Evolutionary conservation across 2,113 vertebrate genomes (phyloP).

Genomic region (Stercorarius parasiticus): DNA sequence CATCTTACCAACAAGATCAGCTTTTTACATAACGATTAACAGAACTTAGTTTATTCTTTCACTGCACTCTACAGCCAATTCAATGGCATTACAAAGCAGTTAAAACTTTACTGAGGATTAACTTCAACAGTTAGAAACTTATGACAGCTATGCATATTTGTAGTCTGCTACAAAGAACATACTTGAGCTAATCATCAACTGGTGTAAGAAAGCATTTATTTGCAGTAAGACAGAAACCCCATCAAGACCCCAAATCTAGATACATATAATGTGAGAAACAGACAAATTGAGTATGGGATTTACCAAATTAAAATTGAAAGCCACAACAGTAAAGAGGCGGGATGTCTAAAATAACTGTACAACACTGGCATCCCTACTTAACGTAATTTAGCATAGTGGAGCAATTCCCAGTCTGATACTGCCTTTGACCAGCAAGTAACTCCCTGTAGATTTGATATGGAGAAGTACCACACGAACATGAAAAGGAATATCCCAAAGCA

Average conservation of each 20-base stretch:
- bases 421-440: not conserved
- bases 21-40: not conserved
- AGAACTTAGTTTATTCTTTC: not conserved
- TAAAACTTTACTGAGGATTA: not conserved
- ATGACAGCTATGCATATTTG: not conserved
- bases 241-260: not conserved
- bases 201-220: not conserved
- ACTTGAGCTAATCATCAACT: not conserved
- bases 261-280: rapidly evolving
- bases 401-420: not conserved
- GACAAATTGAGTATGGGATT: not conserved
- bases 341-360: not conserved
- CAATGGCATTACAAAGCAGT: not conserved
- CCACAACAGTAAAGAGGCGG: not conserved
- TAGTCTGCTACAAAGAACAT: not conserved
- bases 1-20: not conserved
- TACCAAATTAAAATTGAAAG: not conserved
- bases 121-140: not conserved
- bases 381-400: not conserved
- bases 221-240: not conserved
- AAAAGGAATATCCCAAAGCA: not conserved
- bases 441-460: not conserved
- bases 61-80: not conserved
- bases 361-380: not conserved
- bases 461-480: not conserved